Evolutionary conservation across 2,113 vertebrate genomes (phyloP), one percentile per base, ranked within the genome.

Genomic region (Otus sunia): DNA sequence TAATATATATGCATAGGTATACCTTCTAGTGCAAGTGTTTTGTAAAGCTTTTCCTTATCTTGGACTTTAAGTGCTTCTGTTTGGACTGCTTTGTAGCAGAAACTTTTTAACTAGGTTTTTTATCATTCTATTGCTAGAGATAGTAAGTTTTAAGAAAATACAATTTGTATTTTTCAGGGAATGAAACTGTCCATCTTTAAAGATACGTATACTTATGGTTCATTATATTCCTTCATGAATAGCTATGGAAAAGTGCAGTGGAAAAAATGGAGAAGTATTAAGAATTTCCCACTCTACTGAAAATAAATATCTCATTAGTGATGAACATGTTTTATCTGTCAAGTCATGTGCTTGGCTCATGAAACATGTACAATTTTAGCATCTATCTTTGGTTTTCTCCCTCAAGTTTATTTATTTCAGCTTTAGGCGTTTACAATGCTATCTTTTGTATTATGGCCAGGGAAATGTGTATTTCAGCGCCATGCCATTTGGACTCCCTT

Each of bases 141-240:
- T 18, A 59, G 6, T 34, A 72, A 83, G 12, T 36, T 73, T 80
- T 53, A 83, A 86, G 43, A 86, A 92, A 83, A 62, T 52, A 22
- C 5, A 36, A 17, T 67, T 53, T 34, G 0, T 0, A 3, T 41
- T 43, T 67, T 79, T 50, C 21, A 10, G 27, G 2, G 3, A 41
- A 41, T 77, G 23, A 83, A 85, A 64, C 11, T 41, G 25, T 41
- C 30, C 3, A 5, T 66, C 37, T 80, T 95, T 82, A 90, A 86
- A 59, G 15, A 22, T 37, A 50, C 13, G 6, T 69, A 22, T 56
- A 12, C 25, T 81, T 93, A 20, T 5, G 12, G 8, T 74, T 59
- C 34, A 59, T 41, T 45, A 32, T 69, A 49, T 58, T 79, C 11
- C 15, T 60, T 84, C 32, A 77, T 53, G 75, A 87, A 68, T 47